Evolutionary conservation across 2,888 invertebrate genomes (phyloP).

Genomic region (Pristionchus japonicus): DNA sequence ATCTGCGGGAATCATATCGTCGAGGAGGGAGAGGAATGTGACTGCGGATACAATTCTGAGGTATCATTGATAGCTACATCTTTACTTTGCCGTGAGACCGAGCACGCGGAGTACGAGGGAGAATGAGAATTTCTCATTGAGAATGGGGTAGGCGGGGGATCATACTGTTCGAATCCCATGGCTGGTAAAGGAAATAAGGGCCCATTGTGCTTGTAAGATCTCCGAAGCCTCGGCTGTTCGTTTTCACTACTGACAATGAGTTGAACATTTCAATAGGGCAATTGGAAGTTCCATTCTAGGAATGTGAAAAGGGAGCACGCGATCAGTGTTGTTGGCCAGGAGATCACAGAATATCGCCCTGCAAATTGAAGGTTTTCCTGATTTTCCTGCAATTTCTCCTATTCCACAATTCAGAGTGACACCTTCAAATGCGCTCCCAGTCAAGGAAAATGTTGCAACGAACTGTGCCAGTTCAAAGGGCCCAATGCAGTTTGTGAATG

Average conservation of each 20-base stretch:
- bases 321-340: neutral
- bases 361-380: neutral
- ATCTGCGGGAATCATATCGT: constrained; percentile 99
- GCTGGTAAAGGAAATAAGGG: too few relatives aligned
- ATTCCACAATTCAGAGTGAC: neutral
- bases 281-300: neutral
- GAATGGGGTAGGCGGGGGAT: too few relatives aligned
- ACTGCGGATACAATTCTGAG: constrained; percentile 85
- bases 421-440: neutral
- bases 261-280: too few relatives aligned
- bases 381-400: neutral
- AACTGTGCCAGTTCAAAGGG: neutral
- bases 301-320: neutral
- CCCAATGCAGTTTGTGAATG: neutral
- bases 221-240: too few relatives aligned
- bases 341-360: neutral
- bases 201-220: too few relatives aligned
- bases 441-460: neutral
- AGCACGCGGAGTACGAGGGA: neutral
- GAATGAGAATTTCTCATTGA: neutral
- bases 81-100: too few relatives aligned
- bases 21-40: constrained; percentile 97
- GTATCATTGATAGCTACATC: neutral
- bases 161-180: too few relatives aligned
- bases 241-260: too few relatives aligned